These are phyloP conservation scores for Pyrochroa serraticornis DNA, from an alignment of 2,888 invertebrate species.

Conservation along the genomic window DNA sequence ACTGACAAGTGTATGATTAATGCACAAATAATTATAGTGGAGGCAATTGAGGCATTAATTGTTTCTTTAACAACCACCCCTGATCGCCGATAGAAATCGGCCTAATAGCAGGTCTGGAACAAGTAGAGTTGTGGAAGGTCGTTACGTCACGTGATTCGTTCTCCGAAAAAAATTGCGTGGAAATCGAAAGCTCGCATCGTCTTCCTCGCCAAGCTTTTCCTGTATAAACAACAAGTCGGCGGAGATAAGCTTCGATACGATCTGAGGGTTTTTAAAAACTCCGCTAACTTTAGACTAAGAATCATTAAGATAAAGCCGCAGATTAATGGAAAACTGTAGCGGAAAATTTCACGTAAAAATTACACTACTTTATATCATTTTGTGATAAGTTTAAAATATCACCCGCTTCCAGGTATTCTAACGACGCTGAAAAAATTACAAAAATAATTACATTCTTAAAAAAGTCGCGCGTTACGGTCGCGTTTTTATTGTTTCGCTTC, in stretches of 20 bases:
- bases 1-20: too few species aligned
- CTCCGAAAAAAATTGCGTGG: neutral
- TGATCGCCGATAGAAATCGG: too few species aligned
- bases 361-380: slow-evolving; percentile 58
- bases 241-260: slow-evolving; percentile 47
- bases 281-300: slow-evolving; percentile 57
- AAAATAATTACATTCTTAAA: slow-evolving; percentile 55
- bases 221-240: slow-evolving; percentile 49
- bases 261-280: slow-evolving; percentile 53
- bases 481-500: slow-evolving; percentile 36
- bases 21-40: too few species aligned
- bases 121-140: too few species aligned
- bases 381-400: slow-evolving; percentile 59
- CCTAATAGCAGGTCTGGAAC: too few species aligned
- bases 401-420: slow-evolving; percentile 54
- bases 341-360: slow-evolving; percentile 60
- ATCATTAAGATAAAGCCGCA: slow-evolving; percentile 59
- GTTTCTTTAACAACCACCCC: too few species aligned
- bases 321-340: slow-evolving; percentile 60
- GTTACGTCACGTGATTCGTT: too few species aligned
- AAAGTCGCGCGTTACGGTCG: slow-evolving; percentile 35
- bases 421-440: slow-evolving; percentile 46
- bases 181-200: slow-evolving; percentile 6
- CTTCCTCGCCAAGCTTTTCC: slow-evolving; percentile 11
- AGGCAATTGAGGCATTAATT: too few species aligned